These are phyloP conservation scores for Heteromormyrus szaboi DNA, from an alignment of 2,797 vertebrate species.

Conservation along the genomic window DNA sequence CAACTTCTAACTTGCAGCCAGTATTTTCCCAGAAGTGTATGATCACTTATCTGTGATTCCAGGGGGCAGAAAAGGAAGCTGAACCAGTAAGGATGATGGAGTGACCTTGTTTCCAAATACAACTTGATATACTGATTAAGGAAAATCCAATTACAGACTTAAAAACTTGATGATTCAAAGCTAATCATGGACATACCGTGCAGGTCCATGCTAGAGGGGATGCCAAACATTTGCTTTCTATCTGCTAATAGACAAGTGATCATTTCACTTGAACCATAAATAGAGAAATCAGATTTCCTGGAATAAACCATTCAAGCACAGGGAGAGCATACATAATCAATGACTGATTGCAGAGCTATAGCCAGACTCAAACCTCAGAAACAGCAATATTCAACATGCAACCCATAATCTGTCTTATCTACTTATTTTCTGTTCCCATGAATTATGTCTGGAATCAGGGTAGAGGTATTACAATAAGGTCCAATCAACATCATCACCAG, in stretches of 20 bases:
- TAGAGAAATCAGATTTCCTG: not conserved
- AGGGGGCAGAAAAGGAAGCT: not conserved
- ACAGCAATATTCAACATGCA: not conserved
- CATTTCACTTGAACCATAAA: not conserved
- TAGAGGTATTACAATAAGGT: not conserved
- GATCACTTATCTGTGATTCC: not conserved
- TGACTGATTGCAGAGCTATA: not conserved
- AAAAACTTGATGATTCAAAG: not conserved
- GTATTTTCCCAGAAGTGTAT: not conserved
- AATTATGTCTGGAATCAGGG: not conserved
- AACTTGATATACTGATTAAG: not conserved
- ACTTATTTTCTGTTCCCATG: not conserved
- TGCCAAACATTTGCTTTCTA: not conserved
- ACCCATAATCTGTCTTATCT: not conserved
- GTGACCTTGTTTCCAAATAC: not conserved
- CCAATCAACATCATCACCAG: not conserved
- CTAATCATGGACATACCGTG: not conserved
- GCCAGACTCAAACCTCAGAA: not conserved
- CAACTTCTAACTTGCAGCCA: not conserved
- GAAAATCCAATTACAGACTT: not conserved
- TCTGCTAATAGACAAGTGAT: not conserved
- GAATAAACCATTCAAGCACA: not conserved
- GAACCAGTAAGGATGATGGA: not conserved
- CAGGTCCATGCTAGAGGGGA: not conserved
- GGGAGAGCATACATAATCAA: not conserved